These are phyloP conservation scores for Cyphomyrus plagiostoma DNA, from an alignment of 2,113 vertebrate species.

Conservation along the genomic window DNA sequence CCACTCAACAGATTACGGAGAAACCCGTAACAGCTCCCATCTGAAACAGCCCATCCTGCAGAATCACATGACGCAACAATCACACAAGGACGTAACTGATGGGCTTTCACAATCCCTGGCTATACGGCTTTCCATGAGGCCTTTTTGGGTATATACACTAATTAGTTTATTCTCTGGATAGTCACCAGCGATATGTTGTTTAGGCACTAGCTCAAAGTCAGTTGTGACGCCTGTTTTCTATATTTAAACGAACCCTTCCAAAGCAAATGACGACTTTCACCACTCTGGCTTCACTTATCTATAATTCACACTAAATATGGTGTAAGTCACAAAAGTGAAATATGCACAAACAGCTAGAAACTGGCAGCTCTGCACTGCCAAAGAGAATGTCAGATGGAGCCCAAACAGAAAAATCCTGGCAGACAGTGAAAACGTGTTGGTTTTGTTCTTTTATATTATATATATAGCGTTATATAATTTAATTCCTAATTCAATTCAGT, in stretches of 20 bases:
- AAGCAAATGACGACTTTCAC: neutral
- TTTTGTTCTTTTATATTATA: neutral
- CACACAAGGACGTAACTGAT: neutral
- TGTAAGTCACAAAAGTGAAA: neutral
- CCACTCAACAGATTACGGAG: neutral
- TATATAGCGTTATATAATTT: neutral
- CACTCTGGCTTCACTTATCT: neutral
- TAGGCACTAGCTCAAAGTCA: neutral
- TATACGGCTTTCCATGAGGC: neutral
- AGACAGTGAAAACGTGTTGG: neutral
- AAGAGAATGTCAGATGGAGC: too few species aligned
- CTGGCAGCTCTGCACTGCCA: neutral
- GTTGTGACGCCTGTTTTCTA: neutral
- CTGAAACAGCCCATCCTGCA: neutral
- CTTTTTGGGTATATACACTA: neutral
- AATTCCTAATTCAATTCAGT: neutral
- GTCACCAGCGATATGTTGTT: neutral
- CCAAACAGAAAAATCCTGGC: neutral
- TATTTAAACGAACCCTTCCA: neutral
- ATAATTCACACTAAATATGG: neutral
- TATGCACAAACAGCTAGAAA: neutral
- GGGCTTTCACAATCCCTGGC: neutral
- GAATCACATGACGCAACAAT: neutral
- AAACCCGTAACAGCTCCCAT: neutral
- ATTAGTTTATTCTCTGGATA: neutral